Evolutionary conservation across 2,888 invertebrate genomes (phyloP).

Genomic region (Ormyrus thymus): DNA sequence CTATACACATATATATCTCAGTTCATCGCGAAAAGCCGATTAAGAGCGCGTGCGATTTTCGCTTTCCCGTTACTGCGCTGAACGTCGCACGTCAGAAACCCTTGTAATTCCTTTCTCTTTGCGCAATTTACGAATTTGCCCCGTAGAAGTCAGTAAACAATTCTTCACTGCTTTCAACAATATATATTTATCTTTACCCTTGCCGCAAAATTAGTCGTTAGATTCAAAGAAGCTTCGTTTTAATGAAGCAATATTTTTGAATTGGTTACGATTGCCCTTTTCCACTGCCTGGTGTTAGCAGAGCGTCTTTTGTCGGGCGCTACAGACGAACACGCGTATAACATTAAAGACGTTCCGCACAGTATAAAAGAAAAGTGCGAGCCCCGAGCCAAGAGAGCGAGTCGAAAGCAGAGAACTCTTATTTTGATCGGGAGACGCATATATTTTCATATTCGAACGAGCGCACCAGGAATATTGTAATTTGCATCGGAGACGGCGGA

Average conservation of each 20-base stretch:
- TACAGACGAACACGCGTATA: background rate
- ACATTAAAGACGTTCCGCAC: background rate
- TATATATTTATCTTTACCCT: too few relatives aligned
- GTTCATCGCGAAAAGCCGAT: conserved; percentile 50
- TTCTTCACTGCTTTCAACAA: too few relatives aligned
- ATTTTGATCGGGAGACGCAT: conserved; percentile 70
- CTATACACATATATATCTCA: conserved; percentile 13
- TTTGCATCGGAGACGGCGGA: conserved; percentile 72
- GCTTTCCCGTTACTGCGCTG: conserved; percentile 33
- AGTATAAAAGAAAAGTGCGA: conserved; percentile 7
- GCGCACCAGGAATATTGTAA: conserved; percentile 73
- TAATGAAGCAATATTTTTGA: too few relatives aligned
- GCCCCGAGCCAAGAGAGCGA: conserved; percentile 13
- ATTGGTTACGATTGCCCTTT: conserved; percentile 2
- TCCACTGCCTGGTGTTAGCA: conserved; percentile 42
- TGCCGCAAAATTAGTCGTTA: too few relatives aligned
- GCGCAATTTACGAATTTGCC: conserved; percentile 44
- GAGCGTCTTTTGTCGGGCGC: conserved; percentile 24
- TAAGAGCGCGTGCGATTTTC: conserved; percentile 47
- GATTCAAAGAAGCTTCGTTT: too few relatives aligned
- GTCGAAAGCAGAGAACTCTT: conserved; percentile 58
- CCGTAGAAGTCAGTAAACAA: background rate
- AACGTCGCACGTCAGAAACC: conserved; percentile 34
- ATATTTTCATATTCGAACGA: conserved; percentile 72
- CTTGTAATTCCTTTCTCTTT: conserved; percentile 52